Evolutionary conservation across 2,113 vertebrate genomes (phyloP), one percentile per base, ranked within the genome.

Genomic region (Stercorarius parasiticus): DNA sequence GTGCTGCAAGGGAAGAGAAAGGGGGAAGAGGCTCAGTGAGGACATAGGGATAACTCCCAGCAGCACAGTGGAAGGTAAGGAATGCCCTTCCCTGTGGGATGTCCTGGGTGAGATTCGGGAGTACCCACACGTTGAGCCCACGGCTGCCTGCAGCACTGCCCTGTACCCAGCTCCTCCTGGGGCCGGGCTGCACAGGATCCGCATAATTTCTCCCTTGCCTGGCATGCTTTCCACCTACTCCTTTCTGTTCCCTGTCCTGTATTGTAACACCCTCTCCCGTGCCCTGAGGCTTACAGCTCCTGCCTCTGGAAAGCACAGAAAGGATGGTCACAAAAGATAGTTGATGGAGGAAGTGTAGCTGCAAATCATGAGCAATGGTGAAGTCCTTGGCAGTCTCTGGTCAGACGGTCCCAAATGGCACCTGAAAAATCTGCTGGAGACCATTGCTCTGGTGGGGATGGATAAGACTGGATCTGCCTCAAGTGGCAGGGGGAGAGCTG

Each of bases 401-500:
- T 50, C 69, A 47, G 32, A 55, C 16, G 5, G 34, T 62, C 70
- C 18, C 47, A 72, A 71, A 47, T 0, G 4, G 47, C 47, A 36
- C 38, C 5, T n/a, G 27, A 18, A 61, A 47, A 61, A 45, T 67
- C 64, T 77, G 25, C 53, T n/a, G n/a, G 38, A 62, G 43, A 47
- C 36, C 21, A 7, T 56, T 81, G 13, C 42, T 34, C 20, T 49
- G 34, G 23, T 38, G 30, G 15, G 32, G 38, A 62, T 62, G 62
- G 21, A 20, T 56, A 21, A 65, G 36, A 18, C 30, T 58, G 17
- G 17, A 26, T 74, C 49, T 86, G 55, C 70, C 43, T 49, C 10
- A 11, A 21, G 21, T 13, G 55, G 38, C 4, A 1, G 16, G 15
- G 13, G 13, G 13, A 83, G 29, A 52, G 21, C 20, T 0, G 1